Base-by-base conservation (phyloP, 2,888 invertebrate genomes). In the Horisme vitalbata region DNA sequence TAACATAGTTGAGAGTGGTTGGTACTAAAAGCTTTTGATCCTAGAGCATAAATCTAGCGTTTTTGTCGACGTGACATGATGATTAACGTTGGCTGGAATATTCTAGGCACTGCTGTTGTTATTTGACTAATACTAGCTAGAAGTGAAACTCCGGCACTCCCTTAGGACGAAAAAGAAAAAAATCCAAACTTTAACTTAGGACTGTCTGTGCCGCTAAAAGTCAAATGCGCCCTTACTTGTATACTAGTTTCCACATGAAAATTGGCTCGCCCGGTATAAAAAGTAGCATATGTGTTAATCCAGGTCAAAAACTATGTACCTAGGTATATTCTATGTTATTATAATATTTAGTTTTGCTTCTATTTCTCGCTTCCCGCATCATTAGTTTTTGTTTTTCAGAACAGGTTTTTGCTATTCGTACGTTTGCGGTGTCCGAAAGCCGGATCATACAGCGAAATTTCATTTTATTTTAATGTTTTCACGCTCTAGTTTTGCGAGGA, bases 21-120 rank as follows among this genome's bases (percentile, higher is more conserved):
- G 30, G 12, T 4, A 5, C 36, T 26, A 32, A 45, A 38, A 45
- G 37, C 37, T 45, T 45, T 45, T 45, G 33, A 38, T 28, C 33
- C 37, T 38, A 14, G 13, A 20, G 18, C 28, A 45, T 38, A 38
- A 27, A 26, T 38, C 33, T 45, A 33, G 23, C 15, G 32, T 28
- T 45, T 37, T 44, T 45, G 4, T 13, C 20, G 35, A 30, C 27
- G 26, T 23, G 14, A 12, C 26, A 26, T n/a, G 23, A 28, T 47
- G 41, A 50, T 41, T 34, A 41, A 44, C 30, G 27, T 9, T 31
- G 15, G 27, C 23, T 18, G 10, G 15, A 27, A 41, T 44, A 46
- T 49, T 43, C 43, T 12, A 39, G 9, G 26, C 38, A 51, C 41
- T n/a, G 38, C 21, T 38, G 4, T 7, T n/a, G 13, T 1, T 21